Conservation (phyloP, 2,888 invertebrate species). For the Drosophila yooni region DNA sequence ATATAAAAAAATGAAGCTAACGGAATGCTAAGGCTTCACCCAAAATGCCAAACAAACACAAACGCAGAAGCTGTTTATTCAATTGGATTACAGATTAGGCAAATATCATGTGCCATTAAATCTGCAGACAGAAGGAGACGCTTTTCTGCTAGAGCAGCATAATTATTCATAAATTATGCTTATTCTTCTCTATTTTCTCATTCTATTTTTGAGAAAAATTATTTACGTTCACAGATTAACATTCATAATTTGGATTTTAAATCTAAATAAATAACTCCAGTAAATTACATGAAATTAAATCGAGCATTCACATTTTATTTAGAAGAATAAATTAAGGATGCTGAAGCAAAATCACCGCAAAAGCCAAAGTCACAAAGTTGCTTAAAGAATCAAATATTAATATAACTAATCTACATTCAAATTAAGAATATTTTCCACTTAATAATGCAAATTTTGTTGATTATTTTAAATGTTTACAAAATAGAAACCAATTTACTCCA, state of each 20-base stretch:
- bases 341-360: not conserved
- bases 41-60: conserved; percentile 36
- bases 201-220: not conserved
- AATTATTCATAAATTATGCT: not conserved
- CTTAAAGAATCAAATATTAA: not conserved
- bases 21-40: conserved; percentile 25
- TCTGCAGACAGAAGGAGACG: not conserved
- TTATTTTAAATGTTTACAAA: not conserved
- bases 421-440: no score
- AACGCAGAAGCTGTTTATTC: conserved; percentile 5
- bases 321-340: not conserved
- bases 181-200: not conserved
- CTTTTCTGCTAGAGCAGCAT: not conserved
- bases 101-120: not conserved
- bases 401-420: not conserved
- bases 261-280: not conserved
- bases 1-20: conserved; percentile 20
- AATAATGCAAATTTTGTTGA: not conserved
- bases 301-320: not conserved
- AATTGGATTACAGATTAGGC: conserved; percentile 5
- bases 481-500: not conserved
- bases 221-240: not conserved
- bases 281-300: not conserved
- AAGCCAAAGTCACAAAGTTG: not conserved
- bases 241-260: not conserved